These are phyloP conservation scores for Empidonax alnorum DNA, from an alignment of 2,113 vertebrate species.

Conservation along the genomic window DNA sequence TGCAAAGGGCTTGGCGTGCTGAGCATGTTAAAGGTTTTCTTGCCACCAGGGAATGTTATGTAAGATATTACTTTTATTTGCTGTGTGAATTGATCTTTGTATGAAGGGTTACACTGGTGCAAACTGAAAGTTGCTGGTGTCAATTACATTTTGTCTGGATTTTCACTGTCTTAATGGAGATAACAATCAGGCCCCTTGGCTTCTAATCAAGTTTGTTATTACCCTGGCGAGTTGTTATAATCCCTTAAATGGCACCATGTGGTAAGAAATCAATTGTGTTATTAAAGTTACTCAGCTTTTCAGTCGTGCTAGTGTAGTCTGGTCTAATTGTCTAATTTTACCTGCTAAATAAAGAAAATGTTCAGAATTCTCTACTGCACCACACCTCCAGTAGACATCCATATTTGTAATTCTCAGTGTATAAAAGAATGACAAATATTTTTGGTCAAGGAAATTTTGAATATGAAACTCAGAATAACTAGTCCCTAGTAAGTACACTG, in stretches of 20 bases:
- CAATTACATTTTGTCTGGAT: constrained; percentile 46
- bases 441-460: not conserved
- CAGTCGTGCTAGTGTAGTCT: not conserved
- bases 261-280: constrained; percentile 32
- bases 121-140: constrained; percentile 28
- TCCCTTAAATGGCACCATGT: constrained; percentile 43
- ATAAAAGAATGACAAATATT: not conserved
- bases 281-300: constrained; percentile 31
- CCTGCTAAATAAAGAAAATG: constrained; percentile 21
- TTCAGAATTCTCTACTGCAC: not conserved
- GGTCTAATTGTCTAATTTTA: constrained; percentile 4
- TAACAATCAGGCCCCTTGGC: constrained; percentile 26
- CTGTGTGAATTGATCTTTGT: not conserved
- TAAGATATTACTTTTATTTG: not conserved
- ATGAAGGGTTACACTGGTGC: not conserved
- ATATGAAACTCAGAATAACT: not conserved
- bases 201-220: constrained; percentile 67
- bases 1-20: not conserved
- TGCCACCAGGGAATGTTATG: fast-evolving
- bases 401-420: not conserved
- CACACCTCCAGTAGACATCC: not conserved
- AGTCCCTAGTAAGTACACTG: not conserved
- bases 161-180: constrained; percentile 18
- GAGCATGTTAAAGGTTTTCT: not conserved
- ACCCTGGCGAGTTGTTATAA: constrained; percentile 46